A percentile compares a stretch with the other conserved stretches of the same genome.
Conservation (phyloP, 1,140 invertebrate genomes). For the Drosophila lacertosa region DNA sequence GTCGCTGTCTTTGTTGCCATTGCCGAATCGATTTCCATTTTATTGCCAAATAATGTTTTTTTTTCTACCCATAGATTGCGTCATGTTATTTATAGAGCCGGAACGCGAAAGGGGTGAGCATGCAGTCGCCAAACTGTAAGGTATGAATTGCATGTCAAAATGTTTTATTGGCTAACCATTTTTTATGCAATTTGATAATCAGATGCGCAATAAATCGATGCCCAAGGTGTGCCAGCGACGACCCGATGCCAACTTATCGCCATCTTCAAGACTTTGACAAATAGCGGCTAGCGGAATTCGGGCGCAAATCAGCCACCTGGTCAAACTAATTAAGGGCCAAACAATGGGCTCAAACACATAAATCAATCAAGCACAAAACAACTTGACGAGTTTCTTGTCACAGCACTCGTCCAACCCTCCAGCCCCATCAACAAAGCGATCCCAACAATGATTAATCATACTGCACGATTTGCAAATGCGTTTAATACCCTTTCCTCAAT, state of each 20-base stretch:
- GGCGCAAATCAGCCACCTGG: slow-evolving; percentile 51
- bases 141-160: slow-evolving; percentile 82
- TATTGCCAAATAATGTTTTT: slow-evolving; percentile 82
- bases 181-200: slow-evolving; percentile 80
- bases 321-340: slow-evolving; percentile 78
- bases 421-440: slow-evolving; percentile 15
- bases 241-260: slow-evolving; percentile 60
- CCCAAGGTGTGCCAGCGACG: slow-evolving; percentile 5
- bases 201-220: slow-evolving; percentile 71
- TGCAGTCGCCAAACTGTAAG: slow-evolving; percentile 52
- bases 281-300: slow-evolving; percentile 35
- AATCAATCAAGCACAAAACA: slow-evolving; percentile 76
- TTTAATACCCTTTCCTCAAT: slow-evolving; percentile 55
- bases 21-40: slow-evolving; percentile 79
- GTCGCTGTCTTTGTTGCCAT: slow-evolving; percentile 14
- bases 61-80: slow-evolving; percentile 68
- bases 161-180: slow-evolving; percentile 80
- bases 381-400: slow-evolving; percentile 71
- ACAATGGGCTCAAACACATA: slow-evolving; percentile 75
- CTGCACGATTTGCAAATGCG: slow-evolving; percentile 49
- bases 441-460: slow-evolving; percentile 74
- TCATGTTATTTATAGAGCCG: slow-evolving; percentile 78
- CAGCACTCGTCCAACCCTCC: slow-evolving; percentile 13
- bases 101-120: slow-evolving; percentile 2
- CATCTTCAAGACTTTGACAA: slow-evolving; percentile 60